Conservation (phyloP, 2,113 vertebrate genomes). For the Corapipo altera region DNA sequence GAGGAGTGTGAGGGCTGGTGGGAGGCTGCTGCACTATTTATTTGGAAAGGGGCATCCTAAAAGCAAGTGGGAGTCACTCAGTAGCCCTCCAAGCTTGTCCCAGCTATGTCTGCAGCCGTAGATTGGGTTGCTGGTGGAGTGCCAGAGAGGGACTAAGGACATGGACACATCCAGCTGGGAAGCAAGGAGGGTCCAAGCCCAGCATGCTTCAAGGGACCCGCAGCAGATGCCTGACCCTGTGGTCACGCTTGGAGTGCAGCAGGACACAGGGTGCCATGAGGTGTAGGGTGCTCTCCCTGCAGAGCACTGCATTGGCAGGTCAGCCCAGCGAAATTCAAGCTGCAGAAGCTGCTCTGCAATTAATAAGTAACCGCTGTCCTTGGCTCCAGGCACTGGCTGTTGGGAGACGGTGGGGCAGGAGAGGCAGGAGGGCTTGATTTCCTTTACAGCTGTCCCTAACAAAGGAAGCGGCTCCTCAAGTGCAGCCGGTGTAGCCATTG, state of each 20-base stretch:
- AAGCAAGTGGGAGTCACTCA: background rate
- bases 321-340: background rate
- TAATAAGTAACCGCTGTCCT: slow-evolving; percentile 29
- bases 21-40: background rate
- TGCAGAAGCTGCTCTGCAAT: background rate
- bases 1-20: background rate
- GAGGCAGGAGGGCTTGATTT: background rate
- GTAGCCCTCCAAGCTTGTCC: background rate
- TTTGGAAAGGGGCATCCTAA: background rate
- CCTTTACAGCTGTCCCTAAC: background rate
- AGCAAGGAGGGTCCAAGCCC: background rate
- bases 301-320: rapidly evolving
- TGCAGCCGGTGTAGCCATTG: rapidly evolving
- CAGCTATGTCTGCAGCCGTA: background rate
- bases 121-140: rapidly evolving
- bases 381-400: background rate
- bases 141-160: background rate
- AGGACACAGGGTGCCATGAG: background rate
- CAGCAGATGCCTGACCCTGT: background rate
- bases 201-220: rapidly evolving
- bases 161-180: background rate
- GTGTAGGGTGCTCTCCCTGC: background rate
- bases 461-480: background rate
- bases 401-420: background rate
- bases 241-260: background rate